Percentiles rank a stretch among this genome's conserved stretches.
Conservation (phyloP, 2,888 invertebrate species). For the Vannuccia rotundouncinata region DNA sequence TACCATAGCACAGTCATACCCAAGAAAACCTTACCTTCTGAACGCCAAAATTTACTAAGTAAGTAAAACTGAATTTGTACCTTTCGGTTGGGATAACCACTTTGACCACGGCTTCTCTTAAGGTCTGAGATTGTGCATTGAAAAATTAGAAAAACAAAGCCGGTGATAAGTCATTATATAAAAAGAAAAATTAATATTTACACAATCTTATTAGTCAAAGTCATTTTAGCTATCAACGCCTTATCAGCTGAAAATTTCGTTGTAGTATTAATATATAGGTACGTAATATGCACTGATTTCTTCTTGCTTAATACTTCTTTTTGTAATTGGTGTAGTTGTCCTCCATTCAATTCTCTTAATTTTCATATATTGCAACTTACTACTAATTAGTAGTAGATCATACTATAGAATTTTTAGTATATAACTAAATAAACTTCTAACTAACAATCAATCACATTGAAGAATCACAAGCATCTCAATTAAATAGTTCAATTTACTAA, state of each 20-base stretch:
- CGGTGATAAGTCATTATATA: slow-evolving; percentile 1
- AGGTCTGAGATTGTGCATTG: slow-evolving; percentile 62
- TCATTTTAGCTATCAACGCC: no score
- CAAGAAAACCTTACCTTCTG: slow-evolving; percentile 21
- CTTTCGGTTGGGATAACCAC: slow-evolving; percentile 95
- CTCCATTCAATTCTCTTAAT: neutral
- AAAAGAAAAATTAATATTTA: neutral
- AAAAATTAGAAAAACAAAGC: slow-evolving; percentile 24
- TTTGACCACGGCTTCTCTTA: slow-evolving; percentile 84
- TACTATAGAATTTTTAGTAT: no score
- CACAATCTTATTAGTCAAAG: no score
- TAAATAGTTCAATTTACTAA: no score
- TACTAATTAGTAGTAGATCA: neutral
- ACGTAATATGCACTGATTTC: no score
- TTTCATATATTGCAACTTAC: no score
- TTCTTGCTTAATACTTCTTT: no score
- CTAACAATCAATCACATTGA: no score
- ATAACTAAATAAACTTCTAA: no score
- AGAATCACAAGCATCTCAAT: no score
- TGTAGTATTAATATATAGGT: no score
- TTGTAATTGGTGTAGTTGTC: neutral
- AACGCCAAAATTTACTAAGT: slow-evolving; percentile 29
- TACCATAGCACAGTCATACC: slow-evolving; percentile 20
- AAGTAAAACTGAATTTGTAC: slow-evolving; percentile 59
- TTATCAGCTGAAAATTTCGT: neutral